Evolutionary conservation across 2,113 vertebrate genomes (phyloP).

Genomic region (Panthera tigris): DNA sequence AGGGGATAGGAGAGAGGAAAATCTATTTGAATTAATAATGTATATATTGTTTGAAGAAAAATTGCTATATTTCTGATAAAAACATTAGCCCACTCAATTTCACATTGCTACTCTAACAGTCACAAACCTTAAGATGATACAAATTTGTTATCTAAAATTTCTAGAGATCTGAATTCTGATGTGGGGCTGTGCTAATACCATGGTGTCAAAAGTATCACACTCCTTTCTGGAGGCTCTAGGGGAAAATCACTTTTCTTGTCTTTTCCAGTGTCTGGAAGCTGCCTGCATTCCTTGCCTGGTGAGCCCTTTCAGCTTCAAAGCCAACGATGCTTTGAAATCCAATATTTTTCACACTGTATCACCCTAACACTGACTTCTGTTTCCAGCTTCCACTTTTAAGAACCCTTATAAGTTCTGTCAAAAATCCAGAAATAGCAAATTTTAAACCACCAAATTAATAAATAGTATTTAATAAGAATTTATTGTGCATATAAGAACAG

Average conservation of each 20-base stretch:
- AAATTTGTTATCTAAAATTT: background rate
- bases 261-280: background rate
- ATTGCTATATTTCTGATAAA: background rate
- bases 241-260: background rate
- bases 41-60: background rate
- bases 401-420: background rate
- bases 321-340: no score
- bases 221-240: background rate
- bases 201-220: background rate
- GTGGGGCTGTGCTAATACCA: background rate
- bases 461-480: background rate
- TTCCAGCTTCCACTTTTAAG: background rate
- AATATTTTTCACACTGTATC: background rate
- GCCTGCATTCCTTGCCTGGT: background rate
- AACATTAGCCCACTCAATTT: background rate
- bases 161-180: background rate
- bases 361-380: background rate
- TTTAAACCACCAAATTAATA: background rate
- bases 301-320: background rate
- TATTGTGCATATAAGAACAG: background rate
- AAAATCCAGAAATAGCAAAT: background rate
- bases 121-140: background rate
- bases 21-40: background rate
- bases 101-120: background rate
- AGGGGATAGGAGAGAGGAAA: background rate